A percentile compares a stretch with the other conserved stretches of the same genome.
phyloP scores from a whole-genome alignment of 2,797 vertebrate genomes.

The Thripadectes ignobilis region DNA sequence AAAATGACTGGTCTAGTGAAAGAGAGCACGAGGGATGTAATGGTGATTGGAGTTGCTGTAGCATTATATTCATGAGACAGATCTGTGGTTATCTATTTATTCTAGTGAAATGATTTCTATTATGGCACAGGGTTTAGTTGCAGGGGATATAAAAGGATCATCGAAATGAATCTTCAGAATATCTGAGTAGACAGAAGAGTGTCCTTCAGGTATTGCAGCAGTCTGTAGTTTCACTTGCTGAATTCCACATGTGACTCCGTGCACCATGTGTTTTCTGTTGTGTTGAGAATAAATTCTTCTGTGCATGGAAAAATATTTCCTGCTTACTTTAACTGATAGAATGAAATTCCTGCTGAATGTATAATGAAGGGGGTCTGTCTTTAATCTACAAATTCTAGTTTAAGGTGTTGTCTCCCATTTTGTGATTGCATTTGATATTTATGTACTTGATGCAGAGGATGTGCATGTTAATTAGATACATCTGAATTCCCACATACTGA shows the following conservation, averaged over 20 bases:
- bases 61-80: background rate
- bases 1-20: background rate
- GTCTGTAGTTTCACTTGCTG: background rate
- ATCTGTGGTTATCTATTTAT: background rate
- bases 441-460: background rate
- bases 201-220: background rate
- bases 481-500: background rate
- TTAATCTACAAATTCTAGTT: background rate
- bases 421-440: background rate
- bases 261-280: constrained; percentile 51
- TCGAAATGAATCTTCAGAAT: background rate
- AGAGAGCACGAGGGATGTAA: background rate
- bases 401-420: background rate
- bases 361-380: background rate
- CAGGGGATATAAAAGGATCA: background rate
- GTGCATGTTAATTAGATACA: background rate
- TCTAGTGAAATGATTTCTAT: background rate
- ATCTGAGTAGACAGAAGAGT: background rate
- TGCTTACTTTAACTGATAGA: constrained; percentile 36
- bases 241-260: constrained; percentile 6
- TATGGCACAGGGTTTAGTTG: background rate
- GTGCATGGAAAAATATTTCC: constrained; percentile 57
- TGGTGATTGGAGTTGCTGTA: background rate
- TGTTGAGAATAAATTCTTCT: constrained; percentile 54
- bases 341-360: background rate